Base-by-base conservation (phyloP, 2,797 vertebrate species). In the Parauchenoglanis punctatus region DNA sequence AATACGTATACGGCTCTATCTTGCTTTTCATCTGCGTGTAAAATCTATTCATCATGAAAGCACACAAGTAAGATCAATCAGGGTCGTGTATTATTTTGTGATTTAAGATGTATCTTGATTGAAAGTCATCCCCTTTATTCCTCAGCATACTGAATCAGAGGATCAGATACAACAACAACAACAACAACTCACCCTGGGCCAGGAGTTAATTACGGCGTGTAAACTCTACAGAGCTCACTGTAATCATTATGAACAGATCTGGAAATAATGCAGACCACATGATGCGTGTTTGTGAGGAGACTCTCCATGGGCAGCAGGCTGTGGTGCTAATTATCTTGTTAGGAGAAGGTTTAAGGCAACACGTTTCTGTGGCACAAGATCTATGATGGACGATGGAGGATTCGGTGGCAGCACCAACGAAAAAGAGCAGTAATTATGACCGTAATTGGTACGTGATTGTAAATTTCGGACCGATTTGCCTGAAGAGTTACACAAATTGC, bases 241-340 rank as follows among this genome's bases (percentile, higher is more conserved):
- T 4, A 54, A 83, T 52, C 68, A 59, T 25, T n/a, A 49, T 8
- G 23, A 83, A 23, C 81, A 83, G n/a, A 52, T 68, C 44, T 83
- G 63, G 63, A 83, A 83, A 83, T 83, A 67, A 52, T 52, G n/a
- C 63, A 67, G 61, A 52, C 61, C 81, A 67, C 81, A 68, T 63
- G 80, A 65, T 49, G 40, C 28, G 44, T 5, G 23, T 28, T 82
- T 82, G 80, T 65, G 63, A 56, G 49, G 18, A 56, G 40, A 54
- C 72, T 84, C 49, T 84, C 28, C 11, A 70, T 54, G 65, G 82
- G 67, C 49, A 84, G 46, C 28, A 40, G 28, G 49, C 18, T 11
- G 40, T 70, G 82, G 28, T 84, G 82, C 65, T 84, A 84, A 84
- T 84, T 70, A 84, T 72, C 65, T 15, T 56, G 31, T 40, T 84